phyloP scores from a whole-genome alignment of 2,113 vertebrate genomes.

The Sinocyclocheilus anophthalmus region DNA sequence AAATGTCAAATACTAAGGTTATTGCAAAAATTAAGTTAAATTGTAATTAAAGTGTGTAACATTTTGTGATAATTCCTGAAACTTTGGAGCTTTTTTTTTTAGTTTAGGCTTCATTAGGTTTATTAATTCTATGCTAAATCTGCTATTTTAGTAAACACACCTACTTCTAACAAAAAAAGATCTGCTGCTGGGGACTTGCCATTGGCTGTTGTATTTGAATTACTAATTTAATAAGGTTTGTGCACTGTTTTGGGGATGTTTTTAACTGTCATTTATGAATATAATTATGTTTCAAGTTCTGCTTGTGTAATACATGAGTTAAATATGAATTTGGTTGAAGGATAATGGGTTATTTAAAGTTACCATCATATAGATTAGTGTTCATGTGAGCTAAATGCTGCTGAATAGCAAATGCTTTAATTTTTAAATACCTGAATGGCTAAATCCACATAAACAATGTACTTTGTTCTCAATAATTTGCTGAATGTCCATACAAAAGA shows the following conservation, averaged over 20 bases:
- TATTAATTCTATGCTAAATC: too few relatives aligned
- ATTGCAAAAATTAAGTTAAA: neutral
- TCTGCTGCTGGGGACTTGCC: neutral
- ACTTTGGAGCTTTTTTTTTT: neutral
- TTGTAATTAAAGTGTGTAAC: neutral
- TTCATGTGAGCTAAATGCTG: neutral
- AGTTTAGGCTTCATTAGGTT: too few relatives aligned
- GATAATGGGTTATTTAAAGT: neutral
- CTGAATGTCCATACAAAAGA: neutral
- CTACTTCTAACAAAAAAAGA: neutral
- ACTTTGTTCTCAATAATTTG: neutral
- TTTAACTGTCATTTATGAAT: neutral
- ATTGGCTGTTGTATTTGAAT: neutral
- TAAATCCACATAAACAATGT: neutral
- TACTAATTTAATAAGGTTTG: neutral
- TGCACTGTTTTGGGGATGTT: neutral
- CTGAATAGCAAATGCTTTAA: neutral
- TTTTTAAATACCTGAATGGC: neutral
- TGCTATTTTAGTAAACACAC: neutral
- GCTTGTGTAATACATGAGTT: neutral
- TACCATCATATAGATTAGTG: neutral
- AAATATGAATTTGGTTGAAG: neutral
- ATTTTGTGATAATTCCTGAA: neutral
- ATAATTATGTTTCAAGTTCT: neutral
- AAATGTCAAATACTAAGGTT: neutral